These are phyloP conservation scores for Oryctolagus cuniculus DNA, from an alignment of 2,113 vertebrate genomes.

Conservation along the genomic window mOryCun1.1 NC_091436.1:21143001-21143500, in stretches of 20 bases:
- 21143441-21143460: background rate
- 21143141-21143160: background rate
- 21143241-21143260: constrained; percentile 15
- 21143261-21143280: background rate
- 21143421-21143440: too few relatives aligned
- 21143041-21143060: background rate
- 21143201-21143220: background rate
- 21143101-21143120: background rate
- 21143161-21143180: background rate
- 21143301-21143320: constrained; percentile 33
- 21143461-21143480: background rate
- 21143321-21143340: background rate
- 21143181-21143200: background rate
- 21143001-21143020: background rate
- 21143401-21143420: background rate
- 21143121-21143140: constrained; percentile 32
- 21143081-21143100: background rate
- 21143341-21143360: background rate
- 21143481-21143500: too few relatives aligned
- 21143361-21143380: background rate
- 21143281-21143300: constrained; percentile 48
- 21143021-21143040: background rate
- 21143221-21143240: background rate
- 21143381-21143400: background rate
- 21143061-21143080: background rate